Percentiles rank a stretch among this genome's conserved stretches.
Evolutionary conservation across 2,888 invertebrate species (phyloP).

Genomic region (Synanthedon andrenaeformis): DNA sequence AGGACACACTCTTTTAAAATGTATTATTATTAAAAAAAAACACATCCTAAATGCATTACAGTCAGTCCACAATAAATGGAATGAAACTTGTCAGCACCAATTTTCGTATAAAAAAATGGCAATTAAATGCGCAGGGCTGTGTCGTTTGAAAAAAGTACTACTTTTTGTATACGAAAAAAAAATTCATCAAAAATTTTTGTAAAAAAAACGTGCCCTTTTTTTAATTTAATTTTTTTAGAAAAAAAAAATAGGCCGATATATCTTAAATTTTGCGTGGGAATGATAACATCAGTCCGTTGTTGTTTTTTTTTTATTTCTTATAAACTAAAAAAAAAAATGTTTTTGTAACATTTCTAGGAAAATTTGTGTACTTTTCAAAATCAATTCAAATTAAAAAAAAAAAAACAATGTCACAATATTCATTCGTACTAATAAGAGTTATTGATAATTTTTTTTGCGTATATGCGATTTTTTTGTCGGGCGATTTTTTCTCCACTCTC

Average conservation of each 20-base stretch:
- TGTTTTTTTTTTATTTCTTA: not conserved
- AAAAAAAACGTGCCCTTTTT: too few species aligned
- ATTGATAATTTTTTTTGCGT: conserved; percentile 16
- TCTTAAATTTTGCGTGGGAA: conserved; percentile 6
- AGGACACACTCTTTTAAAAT: too few species aligned
- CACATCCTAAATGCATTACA: not conserved
- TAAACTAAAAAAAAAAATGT: not conserved
- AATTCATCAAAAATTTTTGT: conserved; percentile 3
- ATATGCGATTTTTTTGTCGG: conserved; percentile 7
- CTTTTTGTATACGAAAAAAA: conserved; percentile 4
- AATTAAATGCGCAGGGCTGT: not conserved
- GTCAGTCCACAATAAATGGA: conserved; percentile 2
- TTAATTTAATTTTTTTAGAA: too few species aligned
- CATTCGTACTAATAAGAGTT: conserved; percentile 4
- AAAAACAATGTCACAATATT: not conserved
- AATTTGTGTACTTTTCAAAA: not conserved
- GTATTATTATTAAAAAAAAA: not conserved
- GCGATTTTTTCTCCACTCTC: conserved; percentile 6
- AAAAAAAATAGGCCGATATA: conserved; percentile 7
- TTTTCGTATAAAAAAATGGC: conserved; percentile 4
- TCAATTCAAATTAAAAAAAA: not conserved
- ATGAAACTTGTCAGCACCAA: not conserved
- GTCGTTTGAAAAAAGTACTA: not conserved
- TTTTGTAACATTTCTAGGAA: not conserved
- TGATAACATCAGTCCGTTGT: conserved; percentile 14